These are phyloP conservation scores for Ecliptopera silaceata DNA, from an alignment of 2,888 invertebrate species.

Conservation along the genomic window DNA sequence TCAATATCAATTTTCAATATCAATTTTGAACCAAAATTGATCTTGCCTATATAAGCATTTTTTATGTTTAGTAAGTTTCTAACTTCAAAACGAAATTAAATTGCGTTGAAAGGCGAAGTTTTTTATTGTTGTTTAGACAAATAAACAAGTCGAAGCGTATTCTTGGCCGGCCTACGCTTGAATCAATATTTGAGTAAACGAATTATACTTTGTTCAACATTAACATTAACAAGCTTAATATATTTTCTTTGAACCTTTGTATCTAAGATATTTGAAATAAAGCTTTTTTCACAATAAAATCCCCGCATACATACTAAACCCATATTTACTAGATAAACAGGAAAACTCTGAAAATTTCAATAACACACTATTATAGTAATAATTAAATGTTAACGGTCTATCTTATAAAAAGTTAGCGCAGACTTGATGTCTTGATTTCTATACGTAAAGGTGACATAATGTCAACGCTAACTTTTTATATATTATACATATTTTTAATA, in stretches of 20 bases:
- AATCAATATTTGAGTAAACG: conserved; percentile 36
- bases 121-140: conserved; percentile 39
- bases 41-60: no score
- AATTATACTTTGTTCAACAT: conserved; percentile 4
- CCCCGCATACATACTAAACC: no score
- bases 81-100: conserved; percentile 43
- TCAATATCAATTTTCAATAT: no score
- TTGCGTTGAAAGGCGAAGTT: conserved; percentile 39
- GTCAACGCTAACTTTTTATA: no score
- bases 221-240: neutral
- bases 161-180: conserved; percentile 16
- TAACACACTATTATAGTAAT: neutral
- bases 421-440: no score
- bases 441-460: no score
- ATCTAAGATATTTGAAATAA: neutral
- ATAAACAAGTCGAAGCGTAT: conserved; percentile 33
- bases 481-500: no score
- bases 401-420: no score
- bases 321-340: no score
- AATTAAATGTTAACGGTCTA: no score
- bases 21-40: no score
- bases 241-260: neutral
- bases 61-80: neutral
- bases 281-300: no score
- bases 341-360: neutral